Conservation (phyloP, 2,888 invertebrate species). For the Agriopis leucophaearia region DNA sequence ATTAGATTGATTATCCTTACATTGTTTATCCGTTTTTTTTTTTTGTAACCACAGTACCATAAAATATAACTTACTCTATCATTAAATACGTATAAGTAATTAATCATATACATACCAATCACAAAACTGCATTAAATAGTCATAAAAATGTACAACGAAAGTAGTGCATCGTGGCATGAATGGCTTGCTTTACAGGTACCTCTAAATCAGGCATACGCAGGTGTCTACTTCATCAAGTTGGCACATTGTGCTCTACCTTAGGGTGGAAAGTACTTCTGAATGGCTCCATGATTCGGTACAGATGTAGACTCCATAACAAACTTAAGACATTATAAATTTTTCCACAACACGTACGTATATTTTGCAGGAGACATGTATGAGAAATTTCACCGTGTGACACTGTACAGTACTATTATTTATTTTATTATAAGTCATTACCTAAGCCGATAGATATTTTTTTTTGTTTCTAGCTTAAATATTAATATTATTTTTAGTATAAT, state of each 20-base stretch:
- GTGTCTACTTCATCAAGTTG: conserved; percentile 30
- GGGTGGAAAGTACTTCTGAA: neutral
- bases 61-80: too few relatives aligned
- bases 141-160: neutral
- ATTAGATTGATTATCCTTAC: too few relatives aligned
- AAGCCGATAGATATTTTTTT: too few relatives aligned
- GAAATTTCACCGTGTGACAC: neutral
- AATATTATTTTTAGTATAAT: too few relatives aligned
- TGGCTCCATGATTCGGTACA: conserved; percentile 19
- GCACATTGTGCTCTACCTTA: conserved; percentile 22
- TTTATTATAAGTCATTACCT: too few relatives aligned
- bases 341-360: neutral
- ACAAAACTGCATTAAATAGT: neutral
- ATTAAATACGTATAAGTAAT: neutral
- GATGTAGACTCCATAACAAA: conserved; percentile 5
- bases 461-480: too few relatives aligned
- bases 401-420: too few relatives aligned
- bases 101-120: neutral
- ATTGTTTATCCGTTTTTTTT: too few relatives aligned
- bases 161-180: conserved; percentile 12
- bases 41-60: too few relatives aligned
- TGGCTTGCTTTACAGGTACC: neutral
- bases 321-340: conserved; percentile 10
- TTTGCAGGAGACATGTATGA: too few relatives aligned
- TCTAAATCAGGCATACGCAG: conserved; percentile 30